Evolutionary conservation across 2,113 vertebrate species (phyloP), one percentile per base, ranked within the genome.

Genomic region (Furnarius figulus): DNA sequence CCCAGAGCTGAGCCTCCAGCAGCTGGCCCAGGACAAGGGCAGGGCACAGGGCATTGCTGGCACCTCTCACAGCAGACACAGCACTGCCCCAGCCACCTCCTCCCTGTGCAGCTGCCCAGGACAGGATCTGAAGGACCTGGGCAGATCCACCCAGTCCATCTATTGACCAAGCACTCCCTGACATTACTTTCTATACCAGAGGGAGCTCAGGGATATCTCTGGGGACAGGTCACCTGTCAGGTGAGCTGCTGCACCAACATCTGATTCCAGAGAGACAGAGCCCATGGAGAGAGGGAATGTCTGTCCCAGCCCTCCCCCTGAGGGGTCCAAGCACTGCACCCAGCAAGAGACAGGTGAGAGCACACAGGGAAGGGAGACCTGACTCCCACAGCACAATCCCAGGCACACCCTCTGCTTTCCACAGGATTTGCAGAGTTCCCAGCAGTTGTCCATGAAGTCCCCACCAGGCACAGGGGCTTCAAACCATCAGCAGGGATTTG

Each of bases 81-180:
- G 17, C 72, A 13, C 15, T 2, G 1, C 78, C 49, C 87, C 95
- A 65, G 91, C 35, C 24, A 15, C 52, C 92, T 77, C 95, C 91
- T 81, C 72, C 35, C 79, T 16, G 1, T 12, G n/a, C 91, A 85
- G 62, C 81, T 91, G 89, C 92, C 90, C 82, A 53, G 85, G 85
- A 59, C 53, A 80, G 96, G 56, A 39, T 63, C 58, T 68, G 44
- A 86, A 70, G 85, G 89, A 49, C 12, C 65, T 9, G 71, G 74
- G 81, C 94, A 96, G 92, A 94, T 73, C 85, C 23, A 18, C 70
- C 77, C 90, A 50, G 84, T 61, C 74, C 56, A 94, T 49, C 90
- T 52, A n/a, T 50, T 78, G 72, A 90, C 73, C 25, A 12, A 70
- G 76, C 19, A 4, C 59, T 76, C 72, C 85, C 53, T 63, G 28